Evolutionary conservation across 2,888 invertebrate genomes (phyloP), one percentile per base, ranked within the genome.

Genomic region (Mythimna lalbum): DNA sequence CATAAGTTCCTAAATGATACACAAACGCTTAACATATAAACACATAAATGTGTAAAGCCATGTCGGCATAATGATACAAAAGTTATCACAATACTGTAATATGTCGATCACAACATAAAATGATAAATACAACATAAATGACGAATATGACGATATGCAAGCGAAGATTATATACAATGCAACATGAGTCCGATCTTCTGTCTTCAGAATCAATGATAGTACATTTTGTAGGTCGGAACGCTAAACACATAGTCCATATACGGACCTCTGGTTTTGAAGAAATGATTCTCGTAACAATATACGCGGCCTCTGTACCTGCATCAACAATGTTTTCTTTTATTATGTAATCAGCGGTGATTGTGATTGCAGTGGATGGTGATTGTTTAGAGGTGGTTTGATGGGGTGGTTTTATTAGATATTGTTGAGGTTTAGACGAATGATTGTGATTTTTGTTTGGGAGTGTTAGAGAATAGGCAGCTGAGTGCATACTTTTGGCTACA

Each of bases 271-370:
- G 94, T 91, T 91, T 95, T 94, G 95, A 95, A 96, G 95, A 95
- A 96, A 95, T 96, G 96, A 92, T 95, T 95, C 93, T 96, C 95
- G 95, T 96, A 96, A 92, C 92, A 92, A 95, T 96, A 96, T 73
- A 94, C 95, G 87, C 96, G 95, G 90, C 95, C 95, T 90, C 95
- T 95, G 95, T 96, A 96, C 96, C 96, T 96, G 96, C 91, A 93
- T 92, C 93, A 95, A 95, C 86, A 95, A 95, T 92, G 88, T 85
- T 81, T 81, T 77, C 76, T 80, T 88, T 88, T 86, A 85, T 82
- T 85, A 86, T 78, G 77, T 81, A 74, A 85, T 87, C 73, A 75
- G 78, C 86, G 69, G 69, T 81, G 68, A 76, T 64, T 59, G 68
- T 80, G 77, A 55, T 68, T 76, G 74, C 64, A 66, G 36, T 80